Evolutionary conservation across 23 tunicate genomes (phyloP).

Genomic region (Diplosoma virens): DNA sequence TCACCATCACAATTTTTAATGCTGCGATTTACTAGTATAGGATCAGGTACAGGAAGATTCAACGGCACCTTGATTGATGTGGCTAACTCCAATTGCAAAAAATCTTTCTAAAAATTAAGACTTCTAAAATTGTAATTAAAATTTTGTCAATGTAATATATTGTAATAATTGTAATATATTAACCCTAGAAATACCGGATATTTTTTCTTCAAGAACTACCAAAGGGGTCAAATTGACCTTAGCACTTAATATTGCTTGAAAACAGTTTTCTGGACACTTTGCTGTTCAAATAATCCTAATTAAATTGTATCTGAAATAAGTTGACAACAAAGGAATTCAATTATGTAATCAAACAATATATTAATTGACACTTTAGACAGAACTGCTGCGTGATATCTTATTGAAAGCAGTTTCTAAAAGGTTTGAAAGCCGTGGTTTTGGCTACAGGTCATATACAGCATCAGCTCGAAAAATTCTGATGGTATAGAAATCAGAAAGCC

Average conservation of each 20-base stretch:
- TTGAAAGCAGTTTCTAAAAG: not conserved
- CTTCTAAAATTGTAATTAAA: too few relatives aligned
- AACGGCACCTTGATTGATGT: not conserved
- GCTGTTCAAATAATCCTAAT: conserved; percentile 3
- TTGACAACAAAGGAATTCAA: too few relatives aligned
- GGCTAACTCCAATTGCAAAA: conserved; percentile 27
- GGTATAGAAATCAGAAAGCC: too few relatives aligned
- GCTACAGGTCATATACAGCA: not conserved
- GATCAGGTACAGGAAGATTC: conserved; percentile 59
- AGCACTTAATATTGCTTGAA: too few relatives aligned
- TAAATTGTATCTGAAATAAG: too few relatives aligned
- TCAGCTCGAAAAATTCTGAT: not conserved
- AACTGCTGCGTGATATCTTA: too few relatives aligned
- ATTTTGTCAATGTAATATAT: too few relatives aligned
- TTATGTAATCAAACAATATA: too few relatives aligned
- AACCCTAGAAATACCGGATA: not conserved
- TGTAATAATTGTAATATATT: too few relatives aligned
- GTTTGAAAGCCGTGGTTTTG: not conserved
- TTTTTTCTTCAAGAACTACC: not conserved
- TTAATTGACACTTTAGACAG: too few relatives aligned
- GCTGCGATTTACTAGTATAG: conserved; percentile 15
- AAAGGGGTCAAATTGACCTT: not conserved
- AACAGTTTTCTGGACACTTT: conserved; percentile 7
- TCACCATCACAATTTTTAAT: conserved; percentile 4
- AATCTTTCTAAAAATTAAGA: conserved; percentile 24